Evolutionary conservation across 2,113 vertebrate genomes (phyloP).

Genomic region (Ariopsis seemanni): DNA sequence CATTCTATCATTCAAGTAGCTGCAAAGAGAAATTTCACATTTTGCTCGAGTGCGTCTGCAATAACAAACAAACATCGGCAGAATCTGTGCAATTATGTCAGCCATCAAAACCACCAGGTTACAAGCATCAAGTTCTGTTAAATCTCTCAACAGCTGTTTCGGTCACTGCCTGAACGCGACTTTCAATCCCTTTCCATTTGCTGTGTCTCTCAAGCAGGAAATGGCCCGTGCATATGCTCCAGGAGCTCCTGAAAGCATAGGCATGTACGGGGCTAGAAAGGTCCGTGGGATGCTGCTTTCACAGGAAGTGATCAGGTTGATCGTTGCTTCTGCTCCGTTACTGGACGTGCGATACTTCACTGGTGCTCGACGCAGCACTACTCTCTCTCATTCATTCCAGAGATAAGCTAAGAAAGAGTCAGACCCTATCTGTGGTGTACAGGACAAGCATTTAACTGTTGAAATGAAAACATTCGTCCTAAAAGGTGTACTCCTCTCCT

Average conservation of each 20-base stretch:
- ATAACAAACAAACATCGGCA: not conserved
- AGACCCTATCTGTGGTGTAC: not conserved
- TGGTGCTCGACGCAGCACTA: conserved; percentile 31
- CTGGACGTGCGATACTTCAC: conserved; percentile 27
- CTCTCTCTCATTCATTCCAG: conserved; percentile 40
- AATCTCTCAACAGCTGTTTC: not conserved
- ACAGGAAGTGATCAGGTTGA: conserved; percentile 42
- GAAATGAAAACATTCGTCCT: fast-evolving
- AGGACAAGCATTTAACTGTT: not conserved
- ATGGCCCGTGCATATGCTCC: conserved; percentile 39
- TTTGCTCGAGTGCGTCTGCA: not conserved
- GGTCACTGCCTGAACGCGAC: not conserved
- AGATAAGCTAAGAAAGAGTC: not conserved
- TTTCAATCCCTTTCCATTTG: not conserved
- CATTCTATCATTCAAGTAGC: not conserved
- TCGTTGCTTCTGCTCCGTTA: conserved; percentile 11
- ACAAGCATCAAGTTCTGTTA: not conserved
- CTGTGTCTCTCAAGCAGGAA: conserved; percentile 43
- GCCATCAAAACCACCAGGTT: not conserved
- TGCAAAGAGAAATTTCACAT: not conserved
- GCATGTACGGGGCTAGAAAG: conserved; percentile 16
- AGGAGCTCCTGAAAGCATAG: conserved; percentile 27
- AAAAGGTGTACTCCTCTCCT: not conserved
- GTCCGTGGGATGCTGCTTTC: conserved; percentile 40
- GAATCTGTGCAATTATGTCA: not conserved